Percentiles rank a stretch among this genome's conserved stretches.
These are phyloP conservation scores for Magallana ariakensis DNA, from an alignment of 1,140 invertebrate genomes.

Conservation along the genomic window DNA sequence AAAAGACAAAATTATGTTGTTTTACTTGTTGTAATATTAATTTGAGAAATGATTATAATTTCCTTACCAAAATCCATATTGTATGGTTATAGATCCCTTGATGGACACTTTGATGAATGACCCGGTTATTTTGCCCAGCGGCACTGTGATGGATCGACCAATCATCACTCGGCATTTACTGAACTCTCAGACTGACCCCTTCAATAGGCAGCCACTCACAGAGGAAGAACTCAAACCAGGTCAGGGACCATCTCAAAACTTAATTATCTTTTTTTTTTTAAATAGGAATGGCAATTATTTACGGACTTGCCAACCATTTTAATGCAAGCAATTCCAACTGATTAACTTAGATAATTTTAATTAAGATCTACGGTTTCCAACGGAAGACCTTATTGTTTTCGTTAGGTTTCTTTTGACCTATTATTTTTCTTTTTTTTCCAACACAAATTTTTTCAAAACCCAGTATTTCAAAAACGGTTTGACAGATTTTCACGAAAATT, in stretches of 20 bases:
- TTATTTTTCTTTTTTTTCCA: too few relatives aligned
- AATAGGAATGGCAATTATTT: neutral
- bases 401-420: too few relatives aligned
- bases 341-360: too few relatives aligned
- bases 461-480: too few relatives aligned
- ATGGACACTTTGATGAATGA: slow-evolving; percentile 99
- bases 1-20: too few relatives aligned
- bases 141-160: slow-evolving; percentile 96
- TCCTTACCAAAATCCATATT: neutral
- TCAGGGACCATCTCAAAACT: slow-evolving; percentile 72
- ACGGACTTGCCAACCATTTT: too few relatives aligned
- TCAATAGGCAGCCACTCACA: slow-evolving; percentile 94
- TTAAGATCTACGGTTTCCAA: too few relatives aligned
- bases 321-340: too few relatives aligned
- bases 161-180: slow-evolving; percentile 95
- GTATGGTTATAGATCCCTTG: slow-evolving; percentile 87
- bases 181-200: slow-evolving; percentile 97
- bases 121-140: slow-evolving; percentile 95
- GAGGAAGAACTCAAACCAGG: slow-evolving; percentile 92
- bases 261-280: neutral
- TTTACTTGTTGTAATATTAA: too few relatives aligned
- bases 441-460: too few relatives aligned
- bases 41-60: neutral
- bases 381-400: too few relatives aligned
- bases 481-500: too few relatives aligned